Evolutionary conservation across 2,113 vertebrate species (phyloP).

Genomic region (Ictalurus punctatus): DNA sequence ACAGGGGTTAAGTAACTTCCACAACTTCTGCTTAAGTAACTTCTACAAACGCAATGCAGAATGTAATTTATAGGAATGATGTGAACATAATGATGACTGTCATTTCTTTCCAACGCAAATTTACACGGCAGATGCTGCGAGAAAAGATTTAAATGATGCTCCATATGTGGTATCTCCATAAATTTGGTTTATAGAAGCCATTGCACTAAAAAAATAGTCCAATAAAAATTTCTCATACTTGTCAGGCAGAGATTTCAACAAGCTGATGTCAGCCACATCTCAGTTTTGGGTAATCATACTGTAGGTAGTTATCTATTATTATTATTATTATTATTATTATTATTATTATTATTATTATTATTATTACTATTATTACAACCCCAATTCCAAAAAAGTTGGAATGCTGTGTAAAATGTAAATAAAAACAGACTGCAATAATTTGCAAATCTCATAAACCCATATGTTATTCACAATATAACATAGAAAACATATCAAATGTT

Average conservation of each 20-base stretch:
- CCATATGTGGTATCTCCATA: slow-evolving; percentile 8
- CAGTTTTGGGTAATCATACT: not conserved
- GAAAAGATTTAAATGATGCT: not conserved
- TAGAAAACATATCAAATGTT: no score
- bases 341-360: not conserved
- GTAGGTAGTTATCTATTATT: not conserved
- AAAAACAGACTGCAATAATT: no score
- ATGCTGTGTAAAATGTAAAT: no score
- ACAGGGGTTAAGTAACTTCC: not conserved
- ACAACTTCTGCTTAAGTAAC: not conserved
- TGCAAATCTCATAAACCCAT: no score
- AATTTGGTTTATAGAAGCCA: slow-evolving; percentile 5
- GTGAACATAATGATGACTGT: not conserved
- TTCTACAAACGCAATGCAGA: not conserved
- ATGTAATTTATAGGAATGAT: not conserved
- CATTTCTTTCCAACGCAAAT: not conserved
- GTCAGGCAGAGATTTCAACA: not conserved
- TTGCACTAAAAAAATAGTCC: not conserved
- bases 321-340: not conserved
- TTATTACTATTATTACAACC: not conserved
- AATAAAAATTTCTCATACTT: not conserved
- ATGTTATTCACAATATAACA: no score
- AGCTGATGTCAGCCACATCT: not conserved
- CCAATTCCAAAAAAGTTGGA: no score
- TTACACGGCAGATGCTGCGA: not conserved